Evolutionary conservation across 2,113 vertebrate species (phyloP), one percentile per base, ranked within the genome.

Genomic region (Leptodactylus fuscus): DNA sequence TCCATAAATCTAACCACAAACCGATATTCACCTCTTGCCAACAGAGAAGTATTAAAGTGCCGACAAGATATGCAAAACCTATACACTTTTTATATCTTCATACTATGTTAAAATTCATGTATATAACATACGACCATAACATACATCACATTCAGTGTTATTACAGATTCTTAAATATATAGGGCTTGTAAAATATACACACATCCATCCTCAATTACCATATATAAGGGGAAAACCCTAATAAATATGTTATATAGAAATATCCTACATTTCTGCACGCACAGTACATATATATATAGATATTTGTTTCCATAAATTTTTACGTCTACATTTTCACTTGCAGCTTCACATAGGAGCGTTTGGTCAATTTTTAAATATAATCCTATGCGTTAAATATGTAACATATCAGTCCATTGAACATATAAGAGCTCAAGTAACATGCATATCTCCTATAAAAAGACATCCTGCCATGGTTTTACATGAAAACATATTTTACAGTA

Each of bases 261-360:
- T 74, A 74, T 74, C 7, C n/a, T 74, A 46, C 13, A 29, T 75
- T 18, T 49, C 15, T 49, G 34, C 24, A n/a, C n/a, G n/a, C n/a
- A n/a, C n/a, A n/a, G 11, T 48, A 29, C 48, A 49, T 75, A 75
- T 75, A 75, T 75, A 75, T 48, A 48, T 48, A 75, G 5, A 27
- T 70, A 69, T 69, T 5, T 69, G 22, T 32, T 5, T 32, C 1
- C 15, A 69, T 5, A 34, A 1, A 38, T 32, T 9, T 32, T 20
- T 22, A 73, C 9, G 44, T 10, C n/a, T n/a, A 73, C 12, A 73
- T n/a, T 22, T 73, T 15, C n/a, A n/a, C n/a, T n/a, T n/a, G n/a
- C n/a, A n/a, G n/a, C n/a, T n/a, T n/a, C n/a, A n/a, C n/a, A n/a
- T n/a, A n/a, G n/a, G n/a, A n/a, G n/a, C n/a, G n/a, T n/a, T n/a